Conservation (phyloP, 2,888 invertebrate species). For the Stenoptilia bipunctidactyla region DNA sequence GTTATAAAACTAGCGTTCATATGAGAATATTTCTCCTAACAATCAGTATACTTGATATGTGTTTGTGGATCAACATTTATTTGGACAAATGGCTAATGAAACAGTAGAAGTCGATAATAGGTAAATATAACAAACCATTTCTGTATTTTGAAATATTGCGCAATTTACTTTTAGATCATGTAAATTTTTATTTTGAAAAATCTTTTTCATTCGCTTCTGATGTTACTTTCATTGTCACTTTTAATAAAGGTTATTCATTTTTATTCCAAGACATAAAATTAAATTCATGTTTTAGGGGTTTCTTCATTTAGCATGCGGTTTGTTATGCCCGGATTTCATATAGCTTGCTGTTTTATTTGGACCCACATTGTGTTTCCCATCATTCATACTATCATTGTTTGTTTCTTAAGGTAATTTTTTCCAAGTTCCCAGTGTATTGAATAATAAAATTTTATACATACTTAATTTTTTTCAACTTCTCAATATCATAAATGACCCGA, state of each 20-base stretch:
- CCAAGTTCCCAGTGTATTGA: too few relatives aligned
- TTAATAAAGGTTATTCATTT: slow-evolving; percentile 10
- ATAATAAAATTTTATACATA: too few relatives aligned
- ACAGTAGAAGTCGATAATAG: not conserved
- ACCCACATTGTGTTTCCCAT: slow-evolving; percentile 33
- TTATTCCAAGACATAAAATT: not conserved
- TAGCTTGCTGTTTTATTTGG: slow-evolving; percentile 35
- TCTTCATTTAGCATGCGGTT: slow-evolving; percentile 9
- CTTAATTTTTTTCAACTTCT: too few relatives aligned
- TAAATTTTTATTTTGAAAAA: too few relatives aligned
- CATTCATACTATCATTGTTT: slow-evolving; percentile 40
- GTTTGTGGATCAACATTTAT: slow-evolving; percentile 17
- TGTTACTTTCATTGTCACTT: slow-evolving; percentile 13
- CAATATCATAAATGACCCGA: too few relatives aligned
- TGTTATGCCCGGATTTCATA: slow-evolving; percentile 32
- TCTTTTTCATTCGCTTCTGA: too few relatives aligned
- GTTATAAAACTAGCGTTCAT: too few relatives aligned
- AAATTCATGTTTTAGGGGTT: slow-evolving; percentile 10
- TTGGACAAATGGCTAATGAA: slow-evolving; percentile 58
- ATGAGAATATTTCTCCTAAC: slow-evolving; percentile 2
- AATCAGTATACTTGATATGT: slow-evolving; percentile 29
- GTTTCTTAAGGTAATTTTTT: slow-evolving; percentile 47
- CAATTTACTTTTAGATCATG: slow-evolving; percentile 36
- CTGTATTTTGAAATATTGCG: slow-evolving; percentile 26
- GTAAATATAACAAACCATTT: not conserved